Evolutionary conservation across 2,888 invertebrate species (phyloP).

Genomic region (Linyphia triangularis): DNA sequence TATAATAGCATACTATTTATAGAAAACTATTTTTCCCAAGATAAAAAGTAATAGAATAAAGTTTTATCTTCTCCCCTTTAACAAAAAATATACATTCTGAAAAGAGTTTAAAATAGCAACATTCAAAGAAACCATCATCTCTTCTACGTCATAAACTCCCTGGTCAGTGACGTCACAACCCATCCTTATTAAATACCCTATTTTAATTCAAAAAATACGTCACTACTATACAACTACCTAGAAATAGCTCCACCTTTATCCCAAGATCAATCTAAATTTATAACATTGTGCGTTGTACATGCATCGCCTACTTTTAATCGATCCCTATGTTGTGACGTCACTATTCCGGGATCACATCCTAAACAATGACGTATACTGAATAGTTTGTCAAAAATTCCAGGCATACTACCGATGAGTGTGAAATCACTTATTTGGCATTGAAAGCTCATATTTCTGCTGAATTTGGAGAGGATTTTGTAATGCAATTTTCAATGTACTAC

Average conservation of each 20-base stretch:
- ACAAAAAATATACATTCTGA: not conserved
- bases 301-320: slow-evolving; percentile 31
- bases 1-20: not conserved
- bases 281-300: not conserved
- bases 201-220: slow-evolving; percentile 51
- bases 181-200: slow-evolving; percentile 27
- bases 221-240: slow-evolving; percentile 26
- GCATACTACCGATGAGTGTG: not conserved
- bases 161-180: slow-evolving; percentile 26
- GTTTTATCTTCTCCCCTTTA: slow-evolving; percentile 2
- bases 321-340: slow-evolving; percentile 52
- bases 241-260: slow-evolving; percentile 44
- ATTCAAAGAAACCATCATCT: not conserved
- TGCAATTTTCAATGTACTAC: no score
- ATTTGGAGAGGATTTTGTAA: no score
- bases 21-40: not conserved
- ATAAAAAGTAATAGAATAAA: not conserved
- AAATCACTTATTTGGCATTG: no score
- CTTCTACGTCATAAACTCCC: slow-evolving; percentile 25
- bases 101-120: slow-evolving; percentile 28
- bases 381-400: not conserved
- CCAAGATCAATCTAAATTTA: slow-evolving; percentile 35
- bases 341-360: slow-evolving; percentile 27
- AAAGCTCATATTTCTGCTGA: no score
- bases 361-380: not conserved